phyloP scores from a whole-genome alignment of 2,888 invertebrate species.

The Phoronis australis region DNA sequence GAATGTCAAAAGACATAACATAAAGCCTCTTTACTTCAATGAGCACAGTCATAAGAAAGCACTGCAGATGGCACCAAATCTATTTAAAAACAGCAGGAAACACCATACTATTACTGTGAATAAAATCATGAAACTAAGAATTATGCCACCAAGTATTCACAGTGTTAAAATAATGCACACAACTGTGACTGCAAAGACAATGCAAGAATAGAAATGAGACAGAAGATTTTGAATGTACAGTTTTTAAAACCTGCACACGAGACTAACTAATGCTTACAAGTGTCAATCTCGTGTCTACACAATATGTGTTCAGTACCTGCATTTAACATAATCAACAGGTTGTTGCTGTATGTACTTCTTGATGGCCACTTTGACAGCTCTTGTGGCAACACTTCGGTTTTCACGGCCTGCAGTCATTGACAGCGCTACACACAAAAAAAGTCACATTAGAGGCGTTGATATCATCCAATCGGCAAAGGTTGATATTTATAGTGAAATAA shows the following conservation, averaged over 20 bases:
- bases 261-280: neutral
- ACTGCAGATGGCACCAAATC: no score
- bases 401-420: conserved; percentile 31
- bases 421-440: conserved; percentile 20
- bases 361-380: conserved; percentile 44
- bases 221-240: neutral
- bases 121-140: no score
- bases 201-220: neutral
- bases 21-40: neutral
- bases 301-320: no score
- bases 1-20: no score
- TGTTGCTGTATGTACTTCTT: conserved; percentile 34
- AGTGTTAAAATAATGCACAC: no score
- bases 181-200: neutral
- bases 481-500: neutral
- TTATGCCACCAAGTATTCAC: no score
- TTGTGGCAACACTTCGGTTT: conserved; percentile 27
- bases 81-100: no score
- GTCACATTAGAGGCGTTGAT: no score
- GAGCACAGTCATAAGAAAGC: conserved; percentile 1
- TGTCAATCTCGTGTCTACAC: neutral
- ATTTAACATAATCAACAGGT: conserved; percentile 29
- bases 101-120: no score
- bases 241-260: neutral
- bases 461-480: neutral